A percentile compares a stretch with the other conserved stretches of the same genome.
phyloP scores from a whole-genome alignment of 2,888 invertebrate species.

The Gastrophysa polygoni region DNA sequence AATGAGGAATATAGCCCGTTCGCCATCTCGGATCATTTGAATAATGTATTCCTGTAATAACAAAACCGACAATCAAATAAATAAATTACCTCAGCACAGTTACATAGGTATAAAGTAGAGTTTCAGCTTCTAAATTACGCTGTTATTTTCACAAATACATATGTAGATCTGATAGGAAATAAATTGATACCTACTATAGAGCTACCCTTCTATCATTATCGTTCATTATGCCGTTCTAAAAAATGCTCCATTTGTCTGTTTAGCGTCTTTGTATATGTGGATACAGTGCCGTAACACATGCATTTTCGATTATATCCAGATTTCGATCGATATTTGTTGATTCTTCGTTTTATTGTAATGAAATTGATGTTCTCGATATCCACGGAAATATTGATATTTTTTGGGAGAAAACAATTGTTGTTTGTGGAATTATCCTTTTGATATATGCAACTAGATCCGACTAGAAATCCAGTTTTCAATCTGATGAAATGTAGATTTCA shows the following conservation, averaged over 20 bases:
- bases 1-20: slow-evolving; percentile 13
- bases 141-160: slow-evolving; percentile 45
- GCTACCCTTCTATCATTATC: slow-evolving; percentile 40
- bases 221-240: slow-evolving; percentile 29
- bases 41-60: slow-evolving; percentile 25
- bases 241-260: slow-evolving; percentile 25
- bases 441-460: too few relatives aligned
- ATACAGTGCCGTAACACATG: neutral
- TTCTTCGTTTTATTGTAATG: too few relatives aligned
- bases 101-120: slow-evolving; percentile 29
- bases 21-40: slow-evolving; percentile 20
- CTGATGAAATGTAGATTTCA: too few relatives aligned
- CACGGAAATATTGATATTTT: too few relatives aligned
- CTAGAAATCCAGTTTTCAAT: too few relatives aligned
- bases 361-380: too few relatives aligned
- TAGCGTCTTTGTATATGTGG: slow-evolving; percentile 21
- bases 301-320: too few relatives aligned
- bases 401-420: too few relatives aligned
- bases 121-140: slow-evolving; percentile 40
- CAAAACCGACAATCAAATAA: slow-evolving; percentile 23
- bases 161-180: slow-evolving; percentile 45
- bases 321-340: too few relatives aligned
- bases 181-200: slow-evolving; percentile 42
- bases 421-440: too few relatives aligned
- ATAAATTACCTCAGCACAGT: slow-evolving; percentile 30